phyloP scores from a whole-genome alignment of 2,797 vertebrate genomes.

The Scolopax bukidnonensis region DNA sequence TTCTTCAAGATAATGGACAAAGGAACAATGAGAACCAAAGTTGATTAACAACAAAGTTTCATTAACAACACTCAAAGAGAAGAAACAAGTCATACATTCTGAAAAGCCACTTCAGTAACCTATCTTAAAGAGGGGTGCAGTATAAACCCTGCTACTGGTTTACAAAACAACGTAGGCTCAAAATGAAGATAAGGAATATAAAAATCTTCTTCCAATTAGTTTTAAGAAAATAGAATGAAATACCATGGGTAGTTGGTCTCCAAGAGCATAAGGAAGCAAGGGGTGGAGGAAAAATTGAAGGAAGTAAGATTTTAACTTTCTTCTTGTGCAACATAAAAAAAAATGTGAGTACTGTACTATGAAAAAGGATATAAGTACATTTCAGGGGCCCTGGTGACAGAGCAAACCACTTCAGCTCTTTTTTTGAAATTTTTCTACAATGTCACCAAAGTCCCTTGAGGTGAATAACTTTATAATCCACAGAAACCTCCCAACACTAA shows the following conservation, averaged over 20 bases:
- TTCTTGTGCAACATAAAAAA: slow-evolving; percentile 44
- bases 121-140: not conserved
- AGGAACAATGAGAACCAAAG: not conserved
- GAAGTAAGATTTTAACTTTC: not conserved
- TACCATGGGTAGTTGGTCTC: not conserved
- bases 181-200: not conserved
- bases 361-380: slow-evolving; percentile 9
- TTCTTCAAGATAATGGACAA: not conserved
- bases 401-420: slow-evolving; percentile 22
- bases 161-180: not conserved
- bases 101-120: not conserved
- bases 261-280: not conserved
- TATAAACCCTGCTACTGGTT: not conserved
- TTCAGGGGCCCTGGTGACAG: slow-evolving; percentile 33
- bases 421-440: slow-evolving; percentile 42
- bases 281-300: not conserved
- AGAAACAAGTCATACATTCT: not conserved
- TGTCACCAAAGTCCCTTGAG: slow-evolving; percentile 24
- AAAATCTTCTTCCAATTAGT: not conserved
- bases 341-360: not conserved
- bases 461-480: slow-evolving; percentile 20
- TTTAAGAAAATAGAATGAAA: not conserved
- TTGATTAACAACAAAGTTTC: not conserved
- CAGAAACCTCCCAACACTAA: slow-evolving; percentile 3
- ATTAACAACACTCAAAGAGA: not conserved